Evolutionary conservation across 2,797 vertebrate species (phyloP).

Genomic region (Danio tinwini): DNA sequence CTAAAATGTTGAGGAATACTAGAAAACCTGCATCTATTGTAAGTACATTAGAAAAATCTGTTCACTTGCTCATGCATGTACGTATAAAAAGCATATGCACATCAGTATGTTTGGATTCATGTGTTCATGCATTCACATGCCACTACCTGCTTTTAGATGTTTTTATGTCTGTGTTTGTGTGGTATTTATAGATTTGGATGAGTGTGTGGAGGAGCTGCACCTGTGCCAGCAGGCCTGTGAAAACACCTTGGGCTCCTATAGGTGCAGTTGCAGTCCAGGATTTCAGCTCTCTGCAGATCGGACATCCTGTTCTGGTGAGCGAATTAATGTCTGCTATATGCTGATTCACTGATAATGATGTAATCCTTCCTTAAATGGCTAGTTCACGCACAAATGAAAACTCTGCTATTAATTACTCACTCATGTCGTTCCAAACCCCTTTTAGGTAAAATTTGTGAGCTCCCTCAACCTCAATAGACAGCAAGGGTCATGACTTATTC

Average conservation of each 20-base stretch:
- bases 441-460: no score
- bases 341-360: neutral
- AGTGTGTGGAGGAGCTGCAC: conserved; percentile 65
- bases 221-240: conserved; percentile 72
- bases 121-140: neutral
- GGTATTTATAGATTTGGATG: conserved; percentile 68
- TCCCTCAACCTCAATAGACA: no score
- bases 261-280: conserved; percentile 67
- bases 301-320: conserved; percentile 58
- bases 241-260: conserved; percentile 74
- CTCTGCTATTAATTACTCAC: no score
- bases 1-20: neutral
- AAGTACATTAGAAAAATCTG: no score
- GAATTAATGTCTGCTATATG: neutral
- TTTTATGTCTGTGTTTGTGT: conserved; percentile 32
- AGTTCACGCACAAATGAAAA: neutral
- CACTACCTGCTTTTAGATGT: neutral
- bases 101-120: neutral
- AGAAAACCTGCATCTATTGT: no score
- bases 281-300: conserved; percentile 60
- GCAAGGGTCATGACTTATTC: no score
- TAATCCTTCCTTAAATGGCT: neutral
- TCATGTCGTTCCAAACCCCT: no score
- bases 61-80: neutral
- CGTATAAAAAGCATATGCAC: neutral